Evolutionary conservation across 2,797 vertebrate genomes (phyloP).

Genomic region (Sebastes oblongus): DNA sequence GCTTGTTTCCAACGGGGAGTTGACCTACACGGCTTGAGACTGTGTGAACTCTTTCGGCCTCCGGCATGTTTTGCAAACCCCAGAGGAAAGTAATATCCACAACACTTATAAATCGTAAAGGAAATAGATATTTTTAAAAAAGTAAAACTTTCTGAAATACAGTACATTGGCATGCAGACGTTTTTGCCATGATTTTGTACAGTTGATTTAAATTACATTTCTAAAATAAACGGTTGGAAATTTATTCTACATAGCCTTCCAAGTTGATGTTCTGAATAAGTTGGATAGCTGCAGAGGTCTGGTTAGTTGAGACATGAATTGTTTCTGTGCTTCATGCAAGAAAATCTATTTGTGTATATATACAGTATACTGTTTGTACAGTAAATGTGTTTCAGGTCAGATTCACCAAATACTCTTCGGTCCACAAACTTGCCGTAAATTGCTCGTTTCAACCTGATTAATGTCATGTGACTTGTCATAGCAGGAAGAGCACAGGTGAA

Average conservation of each 20-base stretch:
- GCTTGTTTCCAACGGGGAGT: constrained; percentile 38
- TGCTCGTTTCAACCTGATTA: not conserved
- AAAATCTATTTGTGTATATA: not conserved
- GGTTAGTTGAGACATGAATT: not conserved
- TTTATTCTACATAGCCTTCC: not conserved
- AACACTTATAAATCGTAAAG: not conserved
- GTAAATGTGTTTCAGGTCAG: not conserved
- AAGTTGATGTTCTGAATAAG: not conserved
- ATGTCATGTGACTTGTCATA: not conserved
- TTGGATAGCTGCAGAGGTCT: not conserved
- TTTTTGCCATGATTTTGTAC: not conserved
- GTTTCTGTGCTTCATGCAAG: not conserved
- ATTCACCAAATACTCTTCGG: not conserved
- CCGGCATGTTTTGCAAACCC: constrained; percentile 2
- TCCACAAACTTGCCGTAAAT: not conserved
- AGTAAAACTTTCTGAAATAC: constrained; percentile 7
- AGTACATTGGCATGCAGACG: not conserved
- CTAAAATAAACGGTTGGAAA: not conserved
- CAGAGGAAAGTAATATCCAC: not conserved
- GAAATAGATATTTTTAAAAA: constrained; percentile 17
- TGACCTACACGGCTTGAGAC: constrained; percentile 22
- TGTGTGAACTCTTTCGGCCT: constrained; percentile 17
- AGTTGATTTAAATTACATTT: not conserved
- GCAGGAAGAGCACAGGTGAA: not conserved
- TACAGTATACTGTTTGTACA: no score